Conservation (phyloP, 1,140 invertebrate genomes). For the Batillaria attramentaria region DNA sequence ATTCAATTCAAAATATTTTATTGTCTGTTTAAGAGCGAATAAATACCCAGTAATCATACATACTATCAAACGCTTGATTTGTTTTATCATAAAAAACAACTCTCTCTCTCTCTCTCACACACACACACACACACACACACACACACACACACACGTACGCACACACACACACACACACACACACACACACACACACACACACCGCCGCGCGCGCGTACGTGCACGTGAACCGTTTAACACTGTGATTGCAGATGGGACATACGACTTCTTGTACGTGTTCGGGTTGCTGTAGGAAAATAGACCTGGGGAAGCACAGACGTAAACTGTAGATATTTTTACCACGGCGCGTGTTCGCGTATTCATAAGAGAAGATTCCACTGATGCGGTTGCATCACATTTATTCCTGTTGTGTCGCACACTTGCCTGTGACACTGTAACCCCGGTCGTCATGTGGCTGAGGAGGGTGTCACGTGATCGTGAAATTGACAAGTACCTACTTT, state of each 20-base stretch:
- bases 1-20: background rate
- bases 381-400: too few species aligned
- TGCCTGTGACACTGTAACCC: background rate
- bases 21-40: background rate
- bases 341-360: too few species aligned
- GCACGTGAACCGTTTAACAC: background rate
- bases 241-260: too few species aligned
- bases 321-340: background rate
- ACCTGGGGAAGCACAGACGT: background rate
- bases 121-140: constrained; percentile 17
- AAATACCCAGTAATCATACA: background rate
- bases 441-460: background rate
- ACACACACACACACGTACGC: background rate
- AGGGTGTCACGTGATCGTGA: background rate
- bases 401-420: too few species aligned
- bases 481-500: background rate
- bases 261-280: background rate
- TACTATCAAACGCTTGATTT: background rate
- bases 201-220: constrained; percentile 3
- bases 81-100: background rate
- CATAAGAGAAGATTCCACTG: too few species aligned
- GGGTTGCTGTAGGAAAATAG: background rate
- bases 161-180: constrained; percentile 10
- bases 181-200: constrained; percentile 23
- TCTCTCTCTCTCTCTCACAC: constrained; percentile 2